Percentiles rank a stretch among this genome's conserved stretches.
Conservation (phyloP, 2,113 vertebrate species). For the Zingel zingel region DNA sequence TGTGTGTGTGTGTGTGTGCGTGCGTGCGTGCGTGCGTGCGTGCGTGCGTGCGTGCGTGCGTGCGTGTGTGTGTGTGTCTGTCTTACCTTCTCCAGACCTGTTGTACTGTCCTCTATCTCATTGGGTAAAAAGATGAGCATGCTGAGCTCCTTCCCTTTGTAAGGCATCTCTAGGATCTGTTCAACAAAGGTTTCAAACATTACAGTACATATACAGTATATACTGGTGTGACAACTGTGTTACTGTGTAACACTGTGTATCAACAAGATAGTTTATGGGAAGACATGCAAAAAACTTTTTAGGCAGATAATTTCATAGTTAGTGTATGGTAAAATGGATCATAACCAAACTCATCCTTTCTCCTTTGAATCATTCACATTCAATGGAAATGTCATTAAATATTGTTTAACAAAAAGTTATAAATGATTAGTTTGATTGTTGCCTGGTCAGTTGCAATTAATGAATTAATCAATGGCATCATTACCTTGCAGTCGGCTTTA, state of each 20-base stretch:
- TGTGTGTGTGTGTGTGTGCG: background rate
- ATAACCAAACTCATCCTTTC: background rate
- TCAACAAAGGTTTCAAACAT: slow-evolving; percentile 3
- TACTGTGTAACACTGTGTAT: too few relatives aligned
- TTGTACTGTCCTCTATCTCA: slow-evolving; percentile 85
- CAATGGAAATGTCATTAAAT: background rate
- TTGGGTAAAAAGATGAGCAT: slow-evolving; percentile 94
- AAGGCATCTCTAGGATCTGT: slow-evolving; percentile 92
- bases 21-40: too few relatives aligned
- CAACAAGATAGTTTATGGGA: background rate
- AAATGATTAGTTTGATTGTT: background rate
- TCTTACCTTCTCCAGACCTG: slow-evolving; percentile 91
- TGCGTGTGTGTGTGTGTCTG: background rate
- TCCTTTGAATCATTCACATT: background rate
- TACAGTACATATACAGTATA: background rate
- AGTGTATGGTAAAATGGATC: background rate
- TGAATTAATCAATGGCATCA: background rate
- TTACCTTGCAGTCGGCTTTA: slow-evolving; percentile 79
- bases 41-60: background rate
- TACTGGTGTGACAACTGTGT: background rate
- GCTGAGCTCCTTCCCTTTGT: slow-evolving; percentile 91
- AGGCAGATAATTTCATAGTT: background rate
- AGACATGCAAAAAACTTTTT: background rate
- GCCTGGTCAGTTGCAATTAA: too few relatives aligned
- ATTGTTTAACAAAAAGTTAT: background rate